phyloP scores from a whole-genome alignment of 2,113 vertebrate genomes.

The western clawed frog (Xenopus tropicalis) region DNA sequence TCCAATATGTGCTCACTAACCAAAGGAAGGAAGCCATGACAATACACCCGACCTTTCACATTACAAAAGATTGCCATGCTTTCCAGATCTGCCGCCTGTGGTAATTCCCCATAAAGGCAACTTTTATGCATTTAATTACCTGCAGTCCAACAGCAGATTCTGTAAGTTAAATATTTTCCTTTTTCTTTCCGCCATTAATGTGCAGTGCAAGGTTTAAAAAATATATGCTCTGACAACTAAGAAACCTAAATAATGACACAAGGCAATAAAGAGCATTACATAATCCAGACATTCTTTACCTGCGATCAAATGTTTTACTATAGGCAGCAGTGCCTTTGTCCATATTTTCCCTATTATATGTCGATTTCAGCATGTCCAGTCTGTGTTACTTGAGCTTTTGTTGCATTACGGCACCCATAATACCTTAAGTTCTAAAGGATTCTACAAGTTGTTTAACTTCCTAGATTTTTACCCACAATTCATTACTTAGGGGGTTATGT shows the following conservation, averaged over 20 bases:
- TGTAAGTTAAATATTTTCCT: background rate
- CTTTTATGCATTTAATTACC: background rate
- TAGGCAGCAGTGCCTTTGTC: too few species aligned
- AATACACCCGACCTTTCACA: background rate
- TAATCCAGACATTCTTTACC: background rate
- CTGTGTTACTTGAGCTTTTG: too few species aligned
- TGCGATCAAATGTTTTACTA: background rate
- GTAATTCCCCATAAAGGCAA: background rate
- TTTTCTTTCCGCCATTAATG: background rate
- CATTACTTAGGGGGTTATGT: too few species aligned
- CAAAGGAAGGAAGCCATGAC: background rate
- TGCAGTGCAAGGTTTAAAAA: background rate
- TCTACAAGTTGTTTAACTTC: too few species aligned
- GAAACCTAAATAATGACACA: background rate
- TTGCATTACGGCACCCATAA: too few species aligned
- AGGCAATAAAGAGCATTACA: background rate
- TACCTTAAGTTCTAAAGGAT: too few species aligned
- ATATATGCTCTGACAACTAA: background rate
- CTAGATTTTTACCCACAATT: too few species aligned
- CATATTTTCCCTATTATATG: too few species aligned
- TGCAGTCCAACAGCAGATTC: background rate
- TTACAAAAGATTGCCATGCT: background rate
- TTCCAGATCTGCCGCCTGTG: background rate
- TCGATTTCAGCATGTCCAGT: too few species aligned
- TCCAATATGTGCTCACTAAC: background rate